Conservation (phyloP, 1,140 invertebrate species). For the Drosophila pruinosa region DNA sequence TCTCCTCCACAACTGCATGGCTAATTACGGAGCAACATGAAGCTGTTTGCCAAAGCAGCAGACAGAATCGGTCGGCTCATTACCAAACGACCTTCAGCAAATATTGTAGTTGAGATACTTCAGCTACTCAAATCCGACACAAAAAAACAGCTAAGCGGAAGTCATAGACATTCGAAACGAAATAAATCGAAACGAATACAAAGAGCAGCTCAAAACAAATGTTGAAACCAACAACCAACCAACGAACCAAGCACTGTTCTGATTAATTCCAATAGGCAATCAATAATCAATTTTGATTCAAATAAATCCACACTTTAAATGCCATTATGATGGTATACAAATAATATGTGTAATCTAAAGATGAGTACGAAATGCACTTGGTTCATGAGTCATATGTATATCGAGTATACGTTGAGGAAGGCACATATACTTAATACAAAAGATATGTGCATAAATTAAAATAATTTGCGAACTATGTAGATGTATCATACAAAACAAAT, state of each 20-base stretch:
- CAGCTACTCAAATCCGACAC: constrained; percentile 61
- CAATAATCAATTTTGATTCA: constrained; percentile 46
- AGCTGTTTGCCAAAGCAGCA: constrained; percentile 17
- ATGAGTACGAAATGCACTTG: not conserved
- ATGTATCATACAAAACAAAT: too few relatives aligned
- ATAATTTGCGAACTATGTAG: too few relatives aligned
- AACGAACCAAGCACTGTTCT: constrained; percentile 33
- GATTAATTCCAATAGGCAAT: constrained; percentile 42
- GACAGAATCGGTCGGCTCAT: constrained; percentile 1
- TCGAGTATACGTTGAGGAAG: not conserved
- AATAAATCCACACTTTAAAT: not conserved
- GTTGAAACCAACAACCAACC: constrained; percentile 10
- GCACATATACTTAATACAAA: too few relatives aligned
- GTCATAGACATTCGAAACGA: constrained; percentile 6
- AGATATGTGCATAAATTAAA: too few relatives aligned
- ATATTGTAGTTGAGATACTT: constrained; percentile 46
- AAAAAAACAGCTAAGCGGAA: constrained; percentile 62
- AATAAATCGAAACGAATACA: constrained; percentile 21
- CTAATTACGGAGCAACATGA: constrained; percentile 71
- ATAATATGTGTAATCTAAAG: too few relatives aligned
- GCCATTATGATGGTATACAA: not conserved
- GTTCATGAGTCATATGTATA: not conserved
- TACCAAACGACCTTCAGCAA: constrained; percentile 53
- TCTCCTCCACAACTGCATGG: constrained; percentile 37
- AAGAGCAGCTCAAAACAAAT: constrained; percentile 39